phyloP scores from a whole-genome alignment of 1,140 invertebrate species.

The Lanistes nyassanus region DNA sequence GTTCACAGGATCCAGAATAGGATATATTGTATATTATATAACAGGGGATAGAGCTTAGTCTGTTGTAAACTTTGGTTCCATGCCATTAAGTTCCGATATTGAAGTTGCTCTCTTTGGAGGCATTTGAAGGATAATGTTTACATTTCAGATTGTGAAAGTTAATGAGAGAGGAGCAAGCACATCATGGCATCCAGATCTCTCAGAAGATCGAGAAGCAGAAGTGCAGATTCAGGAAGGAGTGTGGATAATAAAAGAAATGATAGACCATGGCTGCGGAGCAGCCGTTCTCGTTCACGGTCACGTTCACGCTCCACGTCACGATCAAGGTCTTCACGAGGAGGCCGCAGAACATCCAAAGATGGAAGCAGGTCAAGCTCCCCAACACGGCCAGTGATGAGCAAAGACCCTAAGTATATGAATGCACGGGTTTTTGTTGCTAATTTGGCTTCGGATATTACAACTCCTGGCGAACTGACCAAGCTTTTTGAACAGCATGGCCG shows the following conservation, averaged over 20 bases:
- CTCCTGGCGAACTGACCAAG: constrained; percentile 77
- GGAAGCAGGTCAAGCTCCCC: constrained; percentile 11
- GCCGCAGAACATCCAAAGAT: neutral
- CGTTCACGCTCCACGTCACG: constrained; percentile 15
- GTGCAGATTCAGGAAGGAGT: constrained; percentile 16
- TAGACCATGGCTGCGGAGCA: constrained; percentile 23
- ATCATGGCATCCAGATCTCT: constrained; percentile 2
- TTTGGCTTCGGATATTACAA: constrained; percentile 74
- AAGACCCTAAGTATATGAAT: constrained; percentile 75
- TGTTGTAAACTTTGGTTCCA: too few species aligned
- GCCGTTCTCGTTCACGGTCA: constrained; percentile 17
- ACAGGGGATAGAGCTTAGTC: too few species aligned
- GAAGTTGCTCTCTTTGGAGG: too few species aligned
- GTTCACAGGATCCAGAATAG: too few species aligned
- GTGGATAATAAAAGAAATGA: constrained; percentile 20
- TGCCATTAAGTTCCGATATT: too few species aligned
- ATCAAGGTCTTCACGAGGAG: constrained; percentile 24
- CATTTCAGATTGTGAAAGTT: too few species aligned
- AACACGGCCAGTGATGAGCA: constrained; percentile 40
- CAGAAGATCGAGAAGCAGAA: constrained; percentile 24
- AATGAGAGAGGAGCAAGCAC: too few species aligned
- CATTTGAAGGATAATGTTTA: too few species aligned
- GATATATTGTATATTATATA: too few species aligned
- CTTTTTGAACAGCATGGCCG: constrained; percentile 80
- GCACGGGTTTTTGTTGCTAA: constrained; percentile 82